These are phyloP conservation scores for Sthenelais limicola DNA, from an alignment of 2,888 invertebrate genomes.

Conservation along the genomic window DNA sequence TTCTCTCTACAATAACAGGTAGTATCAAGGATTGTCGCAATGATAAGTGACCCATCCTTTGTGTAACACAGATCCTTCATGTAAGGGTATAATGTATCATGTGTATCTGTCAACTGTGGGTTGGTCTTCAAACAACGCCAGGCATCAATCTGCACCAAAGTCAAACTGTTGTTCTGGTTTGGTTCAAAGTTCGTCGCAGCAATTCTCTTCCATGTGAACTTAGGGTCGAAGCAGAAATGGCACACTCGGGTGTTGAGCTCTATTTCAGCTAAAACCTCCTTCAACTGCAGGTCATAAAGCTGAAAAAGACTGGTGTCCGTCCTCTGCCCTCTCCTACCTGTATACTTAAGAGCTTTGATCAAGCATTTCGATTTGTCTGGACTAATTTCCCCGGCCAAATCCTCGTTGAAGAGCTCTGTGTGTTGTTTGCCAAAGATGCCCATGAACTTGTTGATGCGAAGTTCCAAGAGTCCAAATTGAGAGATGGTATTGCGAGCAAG, in stretches of 20 bases:
- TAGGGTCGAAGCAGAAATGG: conserved; percentile 70
- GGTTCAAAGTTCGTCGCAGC: conserved; percentile 68
- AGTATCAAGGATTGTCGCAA: conserved; percentile 64
- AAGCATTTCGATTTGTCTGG: conserved; percentile 69
- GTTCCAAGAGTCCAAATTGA: conserved; percentile 70
- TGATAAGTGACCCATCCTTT: conserved; percentile 66
- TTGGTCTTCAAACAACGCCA: conserved; percentile 66
- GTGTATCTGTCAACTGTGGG: conserved; percentile 60
- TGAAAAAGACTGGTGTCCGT: conserved; percentile 64
- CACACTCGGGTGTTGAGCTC: conserved; percentile 52
- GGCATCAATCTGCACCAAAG: conserved; percentile 59
- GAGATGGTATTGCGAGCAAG: conserved; percentile 68
- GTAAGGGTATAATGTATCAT: conserved; percentile 62
- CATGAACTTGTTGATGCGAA: conserved; percentile 68
- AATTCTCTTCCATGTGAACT: conserved; percentile 64
- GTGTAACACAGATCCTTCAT: conserved; percentile 67
- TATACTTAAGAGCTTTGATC: conserved; percentile 61
- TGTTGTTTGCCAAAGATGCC: conserved; percentile 70
- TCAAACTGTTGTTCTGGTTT: conserved; percentile 66
- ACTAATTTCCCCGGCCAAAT: conserved; percentile 66
- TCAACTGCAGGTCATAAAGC: conserved; percentile 65
- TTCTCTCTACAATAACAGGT: conserved; percentile 68
- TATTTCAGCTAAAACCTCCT: conserved; percentile 60
- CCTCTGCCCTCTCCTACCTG: conserved; percentile 29
- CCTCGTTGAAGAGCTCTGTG: conserved; percentile 68